Conservation (phyloP, 2,797 vertebrate genomes). For the Rhodeus uyekii region DNA sequence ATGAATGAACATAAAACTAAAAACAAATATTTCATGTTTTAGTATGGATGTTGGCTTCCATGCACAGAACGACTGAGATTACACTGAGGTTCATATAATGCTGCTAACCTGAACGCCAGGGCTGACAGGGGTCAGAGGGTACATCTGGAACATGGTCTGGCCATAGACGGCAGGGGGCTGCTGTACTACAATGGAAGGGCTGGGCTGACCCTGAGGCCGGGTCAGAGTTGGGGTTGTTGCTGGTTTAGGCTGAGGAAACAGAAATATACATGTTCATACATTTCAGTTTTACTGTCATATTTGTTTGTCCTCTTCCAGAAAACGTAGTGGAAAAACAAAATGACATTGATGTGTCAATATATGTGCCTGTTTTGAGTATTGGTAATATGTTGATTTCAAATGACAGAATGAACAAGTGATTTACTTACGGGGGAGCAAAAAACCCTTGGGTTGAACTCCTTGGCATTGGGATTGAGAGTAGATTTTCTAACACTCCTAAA, state of each 20-base stretch:
- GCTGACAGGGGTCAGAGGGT: constrained; percentile 94
- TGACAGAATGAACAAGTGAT: not conserved
- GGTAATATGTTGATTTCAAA: not conserved
- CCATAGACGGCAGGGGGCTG: constrained; percentile 92
- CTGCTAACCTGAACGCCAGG: constrained; percentile 94
- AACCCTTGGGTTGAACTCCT: constrained; percentile 96
- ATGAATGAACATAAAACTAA: not conserved
- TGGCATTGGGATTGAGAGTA: constrained; percentile 97
- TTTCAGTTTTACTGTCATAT: not conserved
- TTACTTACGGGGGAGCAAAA: constrained; percentile 88
- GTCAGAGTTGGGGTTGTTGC: constrained; percentile 95
- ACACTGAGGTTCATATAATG: not conserved
- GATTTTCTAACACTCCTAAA: constrained; percentile 96
- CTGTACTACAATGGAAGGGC: constrained; percentile 95
- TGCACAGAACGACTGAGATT: constrained; percentile 20
- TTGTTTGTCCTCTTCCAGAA: not conserved
- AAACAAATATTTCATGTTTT: not conserved
- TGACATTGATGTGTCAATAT: too few relatives aligned
- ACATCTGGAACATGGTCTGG: constrained; percentile 98
- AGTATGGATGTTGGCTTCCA: not conserved
- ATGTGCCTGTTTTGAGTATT: too few relatives aligned
- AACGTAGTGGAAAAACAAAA: not conserved
- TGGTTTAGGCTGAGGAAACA: constrained; percentile 87
- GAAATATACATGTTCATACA: not conserved
- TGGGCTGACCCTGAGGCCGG: constrained; percentile 95